These are phyloP conservation scores for Nasonia longicornis DNA, from an alignment of 1,140 invertebrate genomes.

Conservation along the genomic window DNA sequence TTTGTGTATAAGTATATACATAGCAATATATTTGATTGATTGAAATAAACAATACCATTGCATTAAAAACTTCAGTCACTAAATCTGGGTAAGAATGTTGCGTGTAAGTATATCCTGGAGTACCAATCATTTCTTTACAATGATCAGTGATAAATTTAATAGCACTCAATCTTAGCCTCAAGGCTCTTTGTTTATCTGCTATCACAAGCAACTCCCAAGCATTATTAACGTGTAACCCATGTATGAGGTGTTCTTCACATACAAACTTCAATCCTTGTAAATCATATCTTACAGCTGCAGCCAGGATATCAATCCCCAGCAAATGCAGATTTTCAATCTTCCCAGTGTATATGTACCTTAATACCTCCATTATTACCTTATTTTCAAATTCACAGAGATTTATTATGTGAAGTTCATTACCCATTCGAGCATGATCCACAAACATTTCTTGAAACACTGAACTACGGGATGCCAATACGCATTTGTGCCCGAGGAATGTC, in stretches of 20 bases:
- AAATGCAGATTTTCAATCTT: not conserved
- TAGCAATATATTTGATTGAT: not conserved
- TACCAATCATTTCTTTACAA: not conserved
- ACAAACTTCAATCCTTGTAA: not conserved
- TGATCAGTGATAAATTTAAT: not conserved
- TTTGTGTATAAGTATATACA: not conserved
- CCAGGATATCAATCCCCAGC: not conserved
- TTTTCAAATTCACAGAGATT: not conserved
- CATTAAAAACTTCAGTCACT: not conserved
- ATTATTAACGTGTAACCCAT: not conserved
- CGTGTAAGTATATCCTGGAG: not conserved
- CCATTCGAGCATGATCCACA: not conserved
- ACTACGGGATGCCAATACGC: not conserved
- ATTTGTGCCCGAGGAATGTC: not conserved
- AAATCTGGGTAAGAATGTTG: not conserved
- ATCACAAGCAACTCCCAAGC: not conserved
- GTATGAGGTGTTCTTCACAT: not conserved
- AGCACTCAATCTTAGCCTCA: not conserved
- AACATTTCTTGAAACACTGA: not conserved
- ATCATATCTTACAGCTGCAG: conserved; percentile 2
- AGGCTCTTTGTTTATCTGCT: not conserved
- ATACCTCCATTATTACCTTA: not conserved
- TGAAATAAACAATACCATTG: not conserved
- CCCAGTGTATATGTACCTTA: not conserved
- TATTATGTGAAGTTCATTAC: not conserved